phyloP scores from a whole-genome alignment of 1,140 invertebrate genomes.

The Magallana ariakensis region DNA sequence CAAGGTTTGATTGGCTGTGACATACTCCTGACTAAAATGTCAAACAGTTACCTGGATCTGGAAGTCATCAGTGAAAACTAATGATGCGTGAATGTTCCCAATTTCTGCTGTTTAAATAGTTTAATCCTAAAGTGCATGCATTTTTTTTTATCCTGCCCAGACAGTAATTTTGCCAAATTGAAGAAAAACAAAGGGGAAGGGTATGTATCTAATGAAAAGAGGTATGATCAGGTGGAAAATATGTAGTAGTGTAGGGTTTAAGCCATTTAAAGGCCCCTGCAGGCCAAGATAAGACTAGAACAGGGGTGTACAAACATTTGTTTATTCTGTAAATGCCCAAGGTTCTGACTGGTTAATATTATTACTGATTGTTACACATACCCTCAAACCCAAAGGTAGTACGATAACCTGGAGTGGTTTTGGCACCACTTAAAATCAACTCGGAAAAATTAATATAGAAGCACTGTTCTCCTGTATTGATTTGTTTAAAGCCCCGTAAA shows the following conservation, averaged over 20 bases:
- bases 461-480: not conserved
- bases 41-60: not conserved
- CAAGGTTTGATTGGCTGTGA: conserved; percentile 27
- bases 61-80: conserved; percentile 11
- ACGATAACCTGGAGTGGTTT: conserved; percentile 26
- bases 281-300: conserved; percentile 24
- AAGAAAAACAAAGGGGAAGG: not conserved
- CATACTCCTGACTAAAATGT: not conserved
- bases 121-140: not conserved
- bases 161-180: not conserved
- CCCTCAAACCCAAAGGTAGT: conserved; percentile 25
- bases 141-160: not conserved
- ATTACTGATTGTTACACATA: conserved; percentile 30
- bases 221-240: not conserved
- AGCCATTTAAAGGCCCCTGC: conserved; percentile 27
- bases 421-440: conserved; percentile 36
- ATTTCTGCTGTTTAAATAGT: not conserved
- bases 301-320: conserved; percentile 34
- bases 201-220: not conserved
- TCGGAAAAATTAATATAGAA: conserved; percentile 27
- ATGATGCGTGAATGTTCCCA: not conserved
- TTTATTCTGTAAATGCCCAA: conserved; percentile 25
- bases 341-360: conserved; percentile 15
- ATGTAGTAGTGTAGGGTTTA: not conserved
- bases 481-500: conserved; percentile 17